phyloP scores from a whole-genome alignment of 1,140 invertebrate genomes.

The Sipha flava region DNA sequence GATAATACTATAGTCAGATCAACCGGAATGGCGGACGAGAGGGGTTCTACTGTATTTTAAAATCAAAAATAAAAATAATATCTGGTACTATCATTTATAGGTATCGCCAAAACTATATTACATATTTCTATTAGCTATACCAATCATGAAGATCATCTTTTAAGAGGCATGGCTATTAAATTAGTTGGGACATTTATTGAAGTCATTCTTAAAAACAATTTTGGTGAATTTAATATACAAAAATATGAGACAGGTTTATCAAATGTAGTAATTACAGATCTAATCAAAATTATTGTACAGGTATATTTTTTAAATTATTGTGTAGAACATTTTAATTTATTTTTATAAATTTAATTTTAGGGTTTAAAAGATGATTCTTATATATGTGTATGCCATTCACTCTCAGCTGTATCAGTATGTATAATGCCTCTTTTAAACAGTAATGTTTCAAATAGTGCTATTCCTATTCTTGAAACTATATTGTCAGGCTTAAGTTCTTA shows the following conservation, averaged over 20 bases:
- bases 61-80: not conserved
- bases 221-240: conserved; percentile 16
- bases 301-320: not conserved
- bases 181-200: conserved; percentile 47
- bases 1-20: no score
- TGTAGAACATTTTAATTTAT: not conserved
- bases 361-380: conserved; percentile 25
- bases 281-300: conserved; percentile 30
- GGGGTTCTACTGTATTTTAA: no score
- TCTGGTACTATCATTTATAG: not conserved
- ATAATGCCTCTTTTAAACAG: conserved; percentile 28
- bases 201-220: conserved; percentile 49
- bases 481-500: conserved; percentile 1
- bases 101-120: not conserved
- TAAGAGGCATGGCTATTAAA: conserved; percentile 22
- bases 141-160: conserved; percentile 24
- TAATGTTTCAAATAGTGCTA: conserved; percentile 37
- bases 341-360: conserved; percentile 31
- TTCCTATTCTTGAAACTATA: conserved; percentile 16
- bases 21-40: no score
- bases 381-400: conserved; percentile 24
- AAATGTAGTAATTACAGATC: conserved; percentile 2
- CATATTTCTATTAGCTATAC: not conserved
- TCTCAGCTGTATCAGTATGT: conserved; percentile 16
- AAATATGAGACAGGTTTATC: not conserved